Percentiles rank a stretch among this genome's conserved stretches.
These are phyloP conservation scores for Thaumatotibia leucotreta DNA, from an alignment of 1,140 invertebrate genomes.

Conservation along the genomic window DNA sequence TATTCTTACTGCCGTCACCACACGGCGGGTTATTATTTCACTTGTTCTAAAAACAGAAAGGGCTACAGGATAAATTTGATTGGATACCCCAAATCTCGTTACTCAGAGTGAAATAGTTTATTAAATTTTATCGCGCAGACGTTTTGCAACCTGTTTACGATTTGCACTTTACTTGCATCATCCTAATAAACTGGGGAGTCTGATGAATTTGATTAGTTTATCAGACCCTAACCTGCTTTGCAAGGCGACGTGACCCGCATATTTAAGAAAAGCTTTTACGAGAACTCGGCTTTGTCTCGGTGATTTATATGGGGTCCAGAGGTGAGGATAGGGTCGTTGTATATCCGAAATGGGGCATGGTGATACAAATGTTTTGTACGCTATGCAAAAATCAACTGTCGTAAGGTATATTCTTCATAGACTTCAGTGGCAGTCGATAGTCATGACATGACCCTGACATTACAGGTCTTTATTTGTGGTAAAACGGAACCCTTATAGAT, in stretches of 20 bases:
- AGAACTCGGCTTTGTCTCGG: background rate
- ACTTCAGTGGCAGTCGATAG: no score
- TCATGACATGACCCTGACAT: no score
- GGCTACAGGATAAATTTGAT: no score
- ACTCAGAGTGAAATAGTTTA: background rate
- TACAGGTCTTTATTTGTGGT: no score
- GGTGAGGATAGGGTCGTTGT: background rate
- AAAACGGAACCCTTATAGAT: no score
- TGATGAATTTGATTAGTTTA: conserved; percentile 48
- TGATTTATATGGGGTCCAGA: background rate
- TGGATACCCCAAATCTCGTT: background rate
- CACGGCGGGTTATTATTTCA: no score
- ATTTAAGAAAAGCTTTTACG: conserved; percentile 19
- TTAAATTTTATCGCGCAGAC: background rate
- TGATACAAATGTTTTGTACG: background rate
- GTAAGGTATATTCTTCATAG: no score
- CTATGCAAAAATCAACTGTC: background rate
- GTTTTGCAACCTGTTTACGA: conserved; percentile 14
- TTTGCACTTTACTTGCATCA: conserved; percentile 16
- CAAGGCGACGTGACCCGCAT: conserved; percentile 38
- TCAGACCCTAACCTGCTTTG: conserved; percentile 37
- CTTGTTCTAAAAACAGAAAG: no score
- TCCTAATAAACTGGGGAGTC: conserved; percentile 9
- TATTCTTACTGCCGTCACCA: no score
- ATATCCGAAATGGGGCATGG: background rate